Conservation (phyloP, 2,888 invertebrate species). For the Microctonus aethiopoides region DNA sequence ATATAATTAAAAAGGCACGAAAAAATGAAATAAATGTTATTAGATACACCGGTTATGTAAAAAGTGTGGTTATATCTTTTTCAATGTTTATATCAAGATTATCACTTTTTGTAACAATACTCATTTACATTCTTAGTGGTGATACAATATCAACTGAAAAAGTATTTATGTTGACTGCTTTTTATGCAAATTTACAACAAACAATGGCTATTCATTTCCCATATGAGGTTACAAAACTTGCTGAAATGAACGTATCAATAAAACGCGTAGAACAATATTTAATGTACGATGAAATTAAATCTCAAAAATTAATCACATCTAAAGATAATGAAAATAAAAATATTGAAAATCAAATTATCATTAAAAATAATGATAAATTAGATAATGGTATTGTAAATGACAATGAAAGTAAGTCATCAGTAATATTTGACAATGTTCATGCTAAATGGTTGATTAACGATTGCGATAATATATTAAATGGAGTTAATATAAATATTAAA, state of each 20-base stretch:
- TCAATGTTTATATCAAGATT: conserved; percentile 90
- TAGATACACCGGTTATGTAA: conserved; percentile 79
- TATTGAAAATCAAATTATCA: conserved; percentile 24
- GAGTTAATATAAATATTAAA: conserved; percentile 68
- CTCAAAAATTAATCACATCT: neutral
- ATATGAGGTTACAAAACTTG: conserved; percentile 82
- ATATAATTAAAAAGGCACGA: conserved; percentile 77
- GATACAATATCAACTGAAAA: conserved; percentile 82
- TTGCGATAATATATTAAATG: conserved; percentile 66
- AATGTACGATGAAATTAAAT: conserved; percentile 68
- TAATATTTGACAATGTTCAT: conserved; percentile 51
- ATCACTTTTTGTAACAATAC: conserved; percentile 85
- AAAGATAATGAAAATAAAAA: too few species aligned
- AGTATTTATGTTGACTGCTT: conserved; percentile 89
- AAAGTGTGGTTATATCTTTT: conserved; percentile 82
- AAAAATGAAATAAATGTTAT: conserved; percentile 80
- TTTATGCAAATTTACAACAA: conserved; percentile 86
- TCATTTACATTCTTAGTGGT: conserved; percentile 72
- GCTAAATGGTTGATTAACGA: conserved; percentile 57
- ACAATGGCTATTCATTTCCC: conserved; percentile 92
- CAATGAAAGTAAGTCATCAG: conserved; percentile 41
- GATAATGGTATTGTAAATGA: conserved; percentile 39
- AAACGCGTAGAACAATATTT: conserved; percentile 25
- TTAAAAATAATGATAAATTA: conserved; percentile 47
- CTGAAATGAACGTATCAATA: conserved; percentile 80